Percentiles rank a stretch among this genome's conserved stretches.
phyloP scores from a whole-genome alignment of 1,140 invertebrate genomes.

The Galendromus occidentalis region DNA sequence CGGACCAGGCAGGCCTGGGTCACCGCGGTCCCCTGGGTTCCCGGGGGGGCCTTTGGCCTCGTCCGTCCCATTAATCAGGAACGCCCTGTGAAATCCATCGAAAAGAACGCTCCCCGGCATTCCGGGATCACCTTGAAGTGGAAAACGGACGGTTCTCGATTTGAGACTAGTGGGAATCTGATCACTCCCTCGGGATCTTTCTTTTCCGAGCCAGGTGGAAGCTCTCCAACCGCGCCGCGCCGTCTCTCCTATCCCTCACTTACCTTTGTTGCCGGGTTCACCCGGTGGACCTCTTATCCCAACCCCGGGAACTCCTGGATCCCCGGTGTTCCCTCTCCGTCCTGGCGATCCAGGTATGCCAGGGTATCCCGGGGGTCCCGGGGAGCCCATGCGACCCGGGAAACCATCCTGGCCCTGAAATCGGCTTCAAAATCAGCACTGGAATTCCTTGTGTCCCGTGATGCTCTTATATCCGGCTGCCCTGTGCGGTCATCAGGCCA shows the following conservation, averaged over 20 bases:
- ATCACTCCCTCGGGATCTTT: neutral
- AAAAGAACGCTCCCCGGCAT: neutral
- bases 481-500: too few species aligned
- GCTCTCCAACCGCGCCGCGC: neutral
- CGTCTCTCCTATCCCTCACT: neutral
- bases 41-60: constrained; percentile 12
- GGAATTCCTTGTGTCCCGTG: too few species aligned
- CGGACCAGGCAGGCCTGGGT: neutral
- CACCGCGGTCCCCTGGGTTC: neutral
- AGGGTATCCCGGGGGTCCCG: neutral
- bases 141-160: neutral
- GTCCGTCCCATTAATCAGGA: constrained; percentile 12
- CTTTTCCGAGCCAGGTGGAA: neutral
- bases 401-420: neutral
- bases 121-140: neutral
- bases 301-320: neutral
- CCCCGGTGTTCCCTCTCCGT: neutral
- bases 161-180: too few species aligned
- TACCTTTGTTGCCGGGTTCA: neutral
- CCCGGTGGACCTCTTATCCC: neutral
- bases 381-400: constrained; percentile 15
- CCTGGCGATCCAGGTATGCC: neutral
- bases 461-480: too few species aligned
- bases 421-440: too few species aligned
- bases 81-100: neutral